A percentile compares a stretch with the other conserved stretches of the same genome.
These are phyloP conservation scores for Bucco capensis DNA, from an alignment of 2,113 vertebrate genomes.

Conservation along the genomic window DNA sequence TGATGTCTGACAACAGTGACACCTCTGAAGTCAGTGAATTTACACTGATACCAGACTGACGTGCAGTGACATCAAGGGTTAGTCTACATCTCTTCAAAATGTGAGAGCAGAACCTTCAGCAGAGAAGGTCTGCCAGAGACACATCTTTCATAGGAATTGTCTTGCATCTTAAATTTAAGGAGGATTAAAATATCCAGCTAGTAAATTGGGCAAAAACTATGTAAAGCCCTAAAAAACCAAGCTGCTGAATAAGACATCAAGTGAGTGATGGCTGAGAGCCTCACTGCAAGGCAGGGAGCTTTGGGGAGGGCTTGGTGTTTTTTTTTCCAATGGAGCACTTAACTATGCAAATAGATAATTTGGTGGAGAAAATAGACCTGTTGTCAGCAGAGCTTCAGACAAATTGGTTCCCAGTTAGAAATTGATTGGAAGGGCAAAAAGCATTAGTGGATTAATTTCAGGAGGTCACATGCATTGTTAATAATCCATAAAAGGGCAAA, in stretches of 20 bases:
- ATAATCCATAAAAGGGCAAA: constrained; percentile 31
- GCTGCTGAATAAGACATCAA: neutral
- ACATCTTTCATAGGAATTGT: neutral
- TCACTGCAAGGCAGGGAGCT: neutral
- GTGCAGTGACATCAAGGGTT: neutral
- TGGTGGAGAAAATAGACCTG: constrained; percentile 32
- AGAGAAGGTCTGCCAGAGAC: neutral
- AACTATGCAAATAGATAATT: constrained; percentile 1
- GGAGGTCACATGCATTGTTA: constrained; percentile 38
- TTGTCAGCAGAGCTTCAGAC: constrained; percentile 50
- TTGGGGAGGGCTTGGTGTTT: neutral
- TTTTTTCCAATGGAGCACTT: neutral
- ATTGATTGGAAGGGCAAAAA: constrained; percentile 39
- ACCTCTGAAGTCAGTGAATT: neutral
- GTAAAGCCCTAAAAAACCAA: neutral
- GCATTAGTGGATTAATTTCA: constrained; percentile 39
- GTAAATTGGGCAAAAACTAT: neutral
- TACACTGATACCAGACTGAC: neutral
- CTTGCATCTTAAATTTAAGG: neutral
- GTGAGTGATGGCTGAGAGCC: neutral
- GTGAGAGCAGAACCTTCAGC: neutral
- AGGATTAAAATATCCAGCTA: neutral
- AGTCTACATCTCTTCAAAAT: neutral
- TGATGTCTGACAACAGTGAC: neutral
- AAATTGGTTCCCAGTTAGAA: constrained; percentile 48